These are phyloP conservation scores for Platycercus adscitus DNA, from an alignment of 2,113 vertebrate genomes.

Conservation along the genomic window DNA sequence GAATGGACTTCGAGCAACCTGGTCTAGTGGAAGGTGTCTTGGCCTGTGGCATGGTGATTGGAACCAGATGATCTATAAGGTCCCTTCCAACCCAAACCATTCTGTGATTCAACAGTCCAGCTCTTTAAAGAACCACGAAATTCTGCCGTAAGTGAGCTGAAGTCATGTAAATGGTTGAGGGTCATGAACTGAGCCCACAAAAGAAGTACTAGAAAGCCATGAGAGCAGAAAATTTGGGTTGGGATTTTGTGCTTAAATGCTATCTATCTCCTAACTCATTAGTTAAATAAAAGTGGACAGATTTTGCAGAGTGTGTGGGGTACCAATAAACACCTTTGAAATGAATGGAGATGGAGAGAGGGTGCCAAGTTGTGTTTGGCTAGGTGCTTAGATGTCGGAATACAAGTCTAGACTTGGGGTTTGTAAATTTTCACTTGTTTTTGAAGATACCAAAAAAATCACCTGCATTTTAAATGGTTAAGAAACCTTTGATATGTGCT, in stretches of 20 bases:
- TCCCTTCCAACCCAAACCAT: background rate
- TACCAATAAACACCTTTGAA: background rate
- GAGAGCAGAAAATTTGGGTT: background rate
- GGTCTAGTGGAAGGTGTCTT: background rate
- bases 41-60: background rate
- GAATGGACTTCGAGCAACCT: background rate
- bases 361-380: background rate
- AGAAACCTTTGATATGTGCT: background rate
- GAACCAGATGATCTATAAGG: background rate
- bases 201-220: background rate
- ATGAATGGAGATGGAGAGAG: background rate
- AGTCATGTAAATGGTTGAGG: background rate
- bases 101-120: background rate
- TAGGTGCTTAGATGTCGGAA: background rate
- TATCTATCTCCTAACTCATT: background rate
- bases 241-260: background rate
- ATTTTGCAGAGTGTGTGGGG: background rate
- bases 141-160: background rate
- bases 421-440: background rate
- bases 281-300: background rate
- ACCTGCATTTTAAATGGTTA: background rate
- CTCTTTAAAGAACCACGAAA: background rate
- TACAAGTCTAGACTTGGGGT: background rate
- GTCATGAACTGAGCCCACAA: background rate
- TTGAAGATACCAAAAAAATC: background rate